Evolutionary conservation across 2,113 vertebrate genomes (phyloP), one percentile per base, ranked within the genome.

Genomic region (Hemiscyllium ocellatum): DNA sequence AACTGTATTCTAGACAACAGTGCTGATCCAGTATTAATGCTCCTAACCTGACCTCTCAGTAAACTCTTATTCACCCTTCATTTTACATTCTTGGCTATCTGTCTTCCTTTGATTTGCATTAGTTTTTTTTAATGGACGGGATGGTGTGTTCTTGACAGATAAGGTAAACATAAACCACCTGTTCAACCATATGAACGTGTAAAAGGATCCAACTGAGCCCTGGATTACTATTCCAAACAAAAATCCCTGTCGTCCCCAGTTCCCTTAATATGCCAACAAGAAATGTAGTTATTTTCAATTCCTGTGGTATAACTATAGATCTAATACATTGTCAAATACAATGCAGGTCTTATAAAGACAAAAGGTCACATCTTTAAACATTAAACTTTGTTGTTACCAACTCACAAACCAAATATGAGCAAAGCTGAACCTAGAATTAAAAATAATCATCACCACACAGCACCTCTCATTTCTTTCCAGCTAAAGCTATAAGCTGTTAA

Each of bases 41-140:
- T 17, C 3, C n/a, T 42, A 83, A 83, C 37, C 42, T 83, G 80
- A 37, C 61, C 61, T 93, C 61, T 66, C 19, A 20, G 52, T 90
- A n/a, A 93, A 65, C 89, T 91, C 20, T 65, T 83, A n/a, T n/a
- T 83, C 78, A 56, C 50, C 29, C 86, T 89, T 65, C 56, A 91
- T 65, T 91, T 91, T 91, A 29, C 87, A 65, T 33, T 37, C 89
- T 68, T 66, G n/a, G 33, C 33, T 93, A 66, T 93, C 89, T 93
- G 89, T 37, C 89, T 93, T 66, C 33, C 89, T 93, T 93, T 93
- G 61, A 93, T 93, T 93, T 66, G 89, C 33, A 66, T 93, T 66
- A 65, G 89, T 66, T 93, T 93, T 68, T n/a, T 61, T 61, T 37
- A 66, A 93, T 93, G 61, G 89, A 42, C 22, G 66, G 37, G 61